Base-by-base conservation (phyloP, 2,797 vertebrate species). In the Phyllotis vaccarum region DNA sequence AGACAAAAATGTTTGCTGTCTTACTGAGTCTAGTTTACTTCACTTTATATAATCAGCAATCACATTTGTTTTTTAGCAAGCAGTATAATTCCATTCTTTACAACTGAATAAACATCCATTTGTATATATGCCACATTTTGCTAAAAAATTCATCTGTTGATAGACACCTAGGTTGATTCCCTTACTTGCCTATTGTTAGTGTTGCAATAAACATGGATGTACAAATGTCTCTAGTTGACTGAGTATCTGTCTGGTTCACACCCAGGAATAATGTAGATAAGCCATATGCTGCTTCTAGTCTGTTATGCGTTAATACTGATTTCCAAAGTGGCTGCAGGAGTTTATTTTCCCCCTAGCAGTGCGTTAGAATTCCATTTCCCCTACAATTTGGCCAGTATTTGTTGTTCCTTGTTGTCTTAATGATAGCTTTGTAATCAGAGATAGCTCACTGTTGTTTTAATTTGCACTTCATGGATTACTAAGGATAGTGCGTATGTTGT, bases 101-200 rank as follows among this genome's bases (percentile, higher is more conserved):
- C 68, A 43, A 43, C 43, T 52, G 82, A 68, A 68, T 68, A 86
- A 86, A 86, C 24, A 31, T 66, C 43, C 31, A 68, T 52, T 86
- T 68, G 82, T 86, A n/a, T 85, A 85, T 66, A 66, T 52, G 62
- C 21, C 62, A 86, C 43, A 68, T 68, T 86, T 86, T 86, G 43
- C 68, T 86, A 68, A 86, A 52, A 43, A 86, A 27, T 86, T 86
- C 82, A 52, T 86, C 82, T 68, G 82, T 27, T 68, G 62, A 68
- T 86, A 19, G 82, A 46, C 62, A 68, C 62, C 62, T 52, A 86
- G 43, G 31, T 62, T 85, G 82, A 68, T 86, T 86, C 46, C 43
- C n/a, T 86, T 68, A n/a, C 21, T 52, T 9, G 43, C 12, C 62
- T 86, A 68, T 85, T 68, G 62, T 68, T 52, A 52, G 62, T 86